Evolutionary conservation across 2,113 vertebrate species (phyloP), one percentile per base, ranked within the genome.

Genomic region (Accipiter virgatus): DNA sequence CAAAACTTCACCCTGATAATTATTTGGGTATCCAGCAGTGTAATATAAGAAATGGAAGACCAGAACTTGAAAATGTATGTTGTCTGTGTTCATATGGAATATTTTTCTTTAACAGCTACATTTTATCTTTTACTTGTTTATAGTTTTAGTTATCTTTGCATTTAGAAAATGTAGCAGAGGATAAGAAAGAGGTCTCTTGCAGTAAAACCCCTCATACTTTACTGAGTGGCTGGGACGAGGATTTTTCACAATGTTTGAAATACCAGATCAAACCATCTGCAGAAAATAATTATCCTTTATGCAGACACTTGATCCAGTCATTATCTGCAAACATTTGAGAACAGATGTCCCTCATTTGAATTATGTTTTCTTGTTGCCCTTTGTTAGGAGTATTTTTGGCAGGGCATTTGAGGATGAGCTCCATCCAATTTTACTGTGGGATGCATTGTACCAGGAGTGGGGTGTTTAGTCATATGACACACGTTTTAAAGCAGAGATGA

Each of bases 281-380:
- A 93, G 96, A 97, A 97, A 97, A 97, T 97, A 96, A 97, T 97
- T 97, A 96, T 95, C 88, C 96, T 95, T 95, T 97, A 95, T 95
- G 88, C 71, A 86, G 91, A 91, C 93, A 95, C 65, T 97, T 65
- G 78, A 93, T 96, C 93, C 95, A 97, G 93, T 90, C 96, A 97
- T 96, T 97, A 95, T 97, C 95, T 93, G 88, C 81, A 97, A 97
- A 98, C 94, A 95, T 95, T 96, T 92, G 77, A 94, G 96, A 97
- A 73, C 97, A 97, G 97, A 97, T 97, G 97, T 96, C 97, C 95
- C 89, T 97, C 92, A 94, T 97, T 95, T 97, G 94, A 98, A 98
- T 96, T 96, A 96, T 92, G 93, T 93, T 96, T 97, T 97, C 96
- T 96, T 95, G 71, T 92, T 96, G 95, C 80, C 71, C 91, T 97